Conservation (phyloP, 2,888 invertebrate species). For the Polydrusus tereticollis region DNA sequence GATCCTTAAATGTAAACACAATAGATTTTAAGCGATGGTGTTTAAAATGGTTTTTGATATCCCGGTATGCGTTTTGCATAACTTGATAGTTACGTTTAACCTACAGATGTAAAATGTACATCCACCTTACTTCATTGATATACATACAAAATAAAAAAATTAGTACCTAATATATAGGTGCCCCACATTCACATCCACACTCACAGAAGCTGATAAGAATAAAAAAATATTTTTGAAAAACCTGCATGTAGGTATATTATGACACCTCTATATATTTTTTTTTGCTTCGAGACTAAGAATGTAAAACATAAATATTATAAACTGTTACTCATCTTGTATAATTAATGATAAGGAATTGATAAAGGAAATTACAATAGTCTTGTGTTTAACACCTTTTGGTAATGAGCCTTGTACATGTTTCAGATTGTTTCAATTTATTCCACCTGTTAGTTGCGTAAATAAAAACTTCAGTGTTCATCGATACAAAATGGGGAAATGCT, state of each 20-base stretch:
- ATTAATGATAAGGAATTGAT: slow-evolving; percentile 38
- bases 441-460: background rate
- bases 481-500: slow-evolving; percentile 18
- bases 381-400: slow-evolving; percentile 22
- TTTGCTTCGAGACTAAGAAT: background rate
- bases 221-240: background rate
- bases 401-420: background rate
- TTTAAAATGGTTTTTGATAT: too few relatives aligned
- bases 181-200: too few relatives aligned
- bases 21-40: too few relatives aligned
- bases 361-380: slow-evolving; percentile 21
- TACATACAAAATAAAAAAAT: too few relatives aligned
- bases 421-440: background rate
- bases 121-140: too few relatives aligned
- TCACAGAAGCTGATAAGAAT: too few relatives aligned
- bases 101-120: too few relatives aligned
- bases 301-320: slow-evolving; percentile 14
- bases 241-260: too few relatives aligned
- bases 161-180: too few relatives aligned
- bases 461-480: background rate
- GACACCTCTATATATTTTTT: slow-evolving; percentile 1
- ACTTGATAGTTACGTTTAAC: too few relatives aligned
- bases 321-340: slow-evolving; percentile 38
- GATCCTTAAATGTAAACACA: too few relatives aligned
- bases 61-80: too few relatives aligned